These are phyloP conservation scores for Rallus limicola DNA, from an alignment of 2,113 vertebrate genomes.

Conservation along the genomic window DNA sequence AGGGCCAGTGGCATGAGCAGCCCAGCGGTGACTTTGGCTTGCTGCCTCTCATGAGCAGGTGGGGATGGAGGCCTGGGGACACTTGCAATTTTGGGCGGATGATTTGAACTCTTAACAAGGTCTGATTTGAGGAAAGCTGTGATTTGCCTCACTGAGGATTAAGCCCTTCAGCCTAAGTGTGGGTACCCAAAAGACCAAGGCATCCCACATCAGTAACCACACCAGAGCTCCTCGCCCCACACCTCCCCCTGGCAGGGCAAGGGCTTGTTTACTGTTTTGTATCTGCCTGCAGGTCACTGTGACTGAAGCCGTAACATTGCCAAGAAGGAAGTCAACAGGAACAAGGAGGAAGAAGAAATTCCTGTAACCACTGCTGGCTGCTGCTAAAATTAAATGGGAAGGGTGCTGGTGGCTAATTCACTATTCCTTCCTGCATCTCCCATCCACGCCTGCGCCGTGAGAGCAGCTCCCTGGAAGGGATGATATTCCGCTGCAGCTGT, in stretches of 20 bases:
- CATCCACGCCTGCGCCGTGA: neutral
- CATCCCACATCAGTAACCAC: neutral
- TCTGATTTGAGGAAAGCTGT: neutral
- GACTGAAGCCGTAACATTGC: neutral
- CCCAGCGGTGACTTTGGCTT: accelerated
- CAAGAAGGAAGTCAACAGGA: conserved; percentile 11
- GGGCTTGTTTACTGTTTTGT: neutral
- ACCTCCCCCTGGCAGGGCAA: neutral
- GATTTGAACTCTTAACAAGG: neutral
- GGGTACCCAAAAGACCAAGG: neutral
- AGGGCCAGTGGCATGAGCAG: accelerated
- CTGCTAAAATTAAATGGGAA: conserved; percentile 55
- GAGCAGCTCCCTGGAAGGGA: neutral
- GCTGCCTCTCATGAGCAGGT: accelerated
- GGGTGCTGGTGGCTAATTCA: neutral
- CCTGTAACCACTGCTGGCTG: neutral
- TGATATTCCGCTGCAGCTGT: neutral
- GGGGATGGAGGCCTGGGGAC: neutral
- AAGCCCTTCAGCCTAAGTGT: neutral
- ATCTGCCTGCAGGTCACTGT: neutral
- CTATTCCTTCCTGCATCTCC: conserved; percentile 19
- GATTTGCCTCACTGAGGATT: neutral
- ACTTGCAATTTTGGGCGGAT: neutral
- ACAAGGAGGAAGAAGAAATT: neutral
- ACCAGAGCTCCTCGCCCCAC: neutral